Evolutionary conservation across 2,797 vertebrate species (phyloP).

Genomic region (Pempheris klunzingeri): DNA sequence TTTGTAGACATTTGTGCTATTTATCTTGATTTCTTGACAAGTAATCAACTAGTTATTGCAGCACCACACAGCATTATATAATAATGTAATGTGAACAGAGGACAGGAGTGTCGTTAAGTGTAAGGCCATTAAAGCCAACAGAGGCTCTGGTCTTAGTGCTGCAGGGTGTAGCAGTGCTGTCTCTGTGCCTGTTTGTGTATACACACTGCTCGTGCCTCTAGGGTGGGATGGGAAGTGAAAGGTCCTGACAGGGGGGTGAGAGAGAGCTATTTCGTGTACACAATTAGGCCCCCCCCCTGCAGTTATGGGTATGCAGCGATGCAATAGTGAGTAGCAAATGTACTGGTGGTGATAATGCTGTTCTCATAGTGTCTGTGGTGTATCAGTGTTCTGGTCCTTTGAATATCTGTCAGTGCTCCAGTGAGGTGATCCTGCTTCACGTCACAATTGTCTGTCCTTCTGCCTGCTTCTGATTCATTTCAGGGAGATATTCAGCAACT

Average conservation of each 20-base stretch:
- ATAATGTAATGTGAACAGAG: constrained; percentile 18
- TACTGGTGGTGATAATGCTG: not conserved
- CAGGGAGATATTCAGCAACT: constrained; percentile 94
- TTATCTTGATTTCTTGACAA: constrained; percentile 1
- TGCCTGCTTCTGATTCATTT: constrained; percentile 43
- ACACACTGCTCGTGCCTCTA: constrained; percentile 50
- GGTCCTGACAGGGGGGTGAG: constrained; percentile 50
- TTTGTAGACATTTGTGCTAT: not conserved
- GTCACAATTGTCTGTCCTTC: constrained; percentile 33
- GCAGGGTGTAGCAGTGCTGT: constrained; percentile 44
- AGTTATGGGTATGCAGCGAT: constrained; percentile 23
- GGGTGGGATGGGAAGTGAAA: constrained; percentile 61
- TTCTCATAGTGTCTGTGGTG: not conserved
- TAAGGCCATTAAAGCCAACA: constrained; percentile 46
- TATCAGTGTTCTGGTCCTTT: not conserved
- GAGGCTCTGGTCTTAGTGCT: constrained; percentile 38
- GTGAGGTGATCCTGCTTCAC: constrained; percentile 7
- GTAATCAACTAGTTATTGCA: not conserved
- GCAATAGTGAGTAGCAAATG: constrained; percentile 1
- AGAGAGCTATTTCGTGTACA: constrained; percentile 42
- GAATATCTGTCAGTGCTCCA: constrained; percentile 16
- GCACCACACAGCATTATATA: constrained; percentile 11
- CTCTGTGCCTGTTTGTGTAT: constrained; percentile 59
- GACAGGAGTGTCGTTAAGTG: constrained; percentile 26
- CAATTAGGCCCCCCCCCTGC: constrained; percentile 16